Base-by-base conservation (phyloP, 2,113 vertebrate genomes). In the Panthera leo region DNA sequence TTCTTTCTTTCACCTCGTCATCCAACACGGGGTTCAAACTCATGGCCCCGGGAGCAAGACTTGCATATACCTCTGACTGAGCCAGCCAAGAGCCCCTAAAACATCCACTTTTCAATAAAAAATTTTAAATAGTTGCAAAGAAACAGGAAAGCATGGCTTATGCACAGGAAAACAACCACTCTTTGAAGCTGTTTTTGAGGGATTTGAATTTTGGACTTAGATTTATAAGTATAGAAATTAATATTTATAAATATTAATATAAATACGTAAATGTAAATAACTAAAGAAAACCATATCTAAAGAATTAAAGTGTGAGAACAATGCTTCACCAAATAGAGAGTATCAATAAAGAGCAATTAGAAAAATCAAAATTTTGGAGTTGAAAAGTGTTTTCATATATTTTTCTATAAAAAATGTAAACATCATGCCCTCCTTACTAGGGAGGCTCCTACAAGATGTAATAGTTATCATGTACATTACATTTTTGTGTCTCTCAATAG, bases 261-360 rank as follows among this genome's bases (percentile, higher is more conserved):
- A 85, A 86, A 76, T 9, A 48, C 19, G 39, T 36, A 82, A 75
- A 67, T 85, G 82, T 31, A 71, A 75, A 84, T 23, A 53, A 51
- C n/a, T 39, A 85, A 94, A 97, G 23, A 16, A 84, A 78, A 79
- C 13, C 12, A 39, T 78, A 13, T 76, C 83, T 61, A 85, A 93
- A 85, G 53, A 89, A 94, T 71, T 75, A 45, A 85, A 82, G 10
- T 85, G 73, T 42, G 27, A 85, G 53, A 85, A 73, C 48, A 88
- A 53, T 34, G 51, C 65, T 94, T 95, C 5, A 78, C 3, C 34
- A 75, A 78, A 53, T 15, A 87, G 36, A 58, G 19, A 90, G 71
- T 86, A 61, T 45, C 65, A 96, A 48, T 70, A 79, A 95, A 82
- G 15, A 51, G 13, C 96, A 95, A 78, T 61, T 61, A 39, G 67